These are phyloP conservation scores for Empidonax alnorum DNA, from an alignment of 2,113 vertebrate genomes.

Conservation along the genomic window DNA sequence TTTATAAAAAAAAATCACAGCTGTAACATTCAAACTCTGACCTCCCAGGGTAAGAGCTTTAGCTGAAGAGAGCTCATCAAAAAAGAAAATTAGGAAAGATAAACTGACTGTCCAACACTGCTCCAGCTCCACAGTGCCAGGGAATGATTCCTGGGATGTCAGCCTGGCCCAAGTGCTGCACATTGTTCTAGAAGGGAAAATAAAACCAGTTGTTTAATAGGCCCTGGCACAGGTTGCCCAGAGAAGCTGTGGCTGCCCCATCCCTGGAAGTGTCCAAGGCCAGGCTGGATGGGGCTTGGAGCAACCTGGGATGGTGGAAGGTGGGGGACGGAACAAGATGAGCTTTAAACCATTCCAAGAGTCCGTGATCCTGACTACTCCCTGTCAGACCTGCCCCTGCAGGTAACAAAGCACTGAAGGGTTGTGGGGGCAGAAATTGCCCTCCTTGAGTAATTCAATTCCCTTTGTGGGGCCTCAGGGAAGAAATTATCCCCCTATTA, in stretches of 20 bases:
- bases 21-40: background rate
- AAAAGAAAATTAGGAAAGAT: background rate
- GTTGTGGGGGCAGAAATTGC: background rate
- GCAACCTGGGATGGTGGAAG: rapidly evolving
- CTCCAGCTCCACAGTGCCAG: rapidly evolving
- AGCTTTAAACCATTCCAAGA: too few species aligned
- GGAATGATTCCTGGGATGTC: background rate
- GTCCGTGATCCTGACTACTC: background rate
- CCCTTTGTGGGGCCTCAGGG: background rate
- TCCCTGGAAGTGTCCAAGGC: background rate
- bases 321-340: background rate
- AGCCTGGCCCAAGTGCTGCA: background rate
- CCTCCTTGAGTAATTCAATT: background rate
- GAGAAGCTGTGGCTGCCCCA: background rate
- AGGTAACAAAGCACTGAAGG: background rate
- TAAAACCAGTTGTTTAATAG: background rate
- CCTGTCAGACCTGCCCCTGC: background rate
- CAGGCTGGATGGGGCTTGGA: rapidly evolving
- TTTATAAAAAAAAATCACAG: background rate
- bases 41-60: background rate
- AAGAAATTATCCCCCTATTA: background rate
- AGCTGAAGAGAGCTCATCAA: background rate
- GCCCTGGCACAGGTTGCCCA: background rate
- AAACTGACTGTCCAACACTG: background rate
- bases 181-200: background rate